These are phyloP conservation scores for Erythrocercus mccallii DNA, from an alignment of 2,113 vertebrate species.

Conservation along the genomic window DNA sequence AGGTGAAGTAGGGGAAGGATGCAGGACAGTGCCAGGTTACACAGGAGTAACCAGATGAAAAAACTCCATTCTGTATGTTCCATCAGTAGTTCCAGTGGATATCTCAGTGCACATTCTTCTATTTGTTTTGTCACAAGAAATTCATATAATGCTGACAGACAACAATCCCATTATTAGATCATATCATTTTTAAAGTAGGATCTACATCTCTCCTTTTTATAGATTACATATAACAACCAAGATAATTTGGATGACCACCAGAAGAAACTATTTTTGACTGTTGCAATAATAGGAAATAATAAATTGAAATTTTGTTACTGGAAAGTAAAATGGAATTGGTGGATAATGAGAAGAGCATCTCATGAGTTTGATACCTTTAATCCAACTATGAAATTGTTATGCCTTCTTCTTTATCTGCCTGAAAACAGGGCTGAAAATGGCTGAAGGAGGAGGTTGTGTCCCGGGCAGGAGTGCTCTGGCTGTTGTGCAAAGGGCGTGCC, in stretches of 20 bases:
- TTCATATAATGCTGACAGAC: background rate
- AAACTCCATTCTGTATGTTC: background rate
- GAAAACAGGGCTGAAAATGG: background rate
- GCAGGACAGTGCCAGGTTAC: background rate
- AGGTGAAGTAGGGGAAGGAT: background rate
- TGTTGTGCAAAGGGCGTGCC: background rate
- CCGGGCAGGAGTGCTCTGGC: background rate
- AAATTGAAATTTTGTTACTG: background rate
- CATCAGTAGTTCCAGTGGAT: background rate
- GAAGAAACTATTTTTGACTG: background rate
- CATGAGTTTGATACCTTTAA: background rate
- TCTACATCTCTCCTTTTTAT: background rate
- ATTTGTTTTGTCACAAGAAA: background rate
- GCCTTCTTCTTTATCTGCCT: background rate
- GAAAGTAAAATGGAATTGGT: background rate
- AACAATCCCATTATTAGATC: fast-evolving
- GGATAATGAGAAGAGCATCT: background rate
- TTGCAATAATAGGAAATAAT: background rate
- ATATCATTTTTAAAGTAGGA: background rate
- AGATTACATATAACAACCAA: background rate
- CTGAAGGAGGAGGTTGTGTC: background rate
- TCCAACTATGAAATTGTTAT: background rate
- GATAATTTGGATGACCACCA: background rate
- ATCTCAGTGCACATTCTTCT: background rate
- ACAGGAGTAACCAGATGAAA: background rate